These are phyloP conservation scores for Chymomyza caudatula DNA, from an alignment of 2,888 invertebrate genomes.

Conservation along the genomic window DNA sequence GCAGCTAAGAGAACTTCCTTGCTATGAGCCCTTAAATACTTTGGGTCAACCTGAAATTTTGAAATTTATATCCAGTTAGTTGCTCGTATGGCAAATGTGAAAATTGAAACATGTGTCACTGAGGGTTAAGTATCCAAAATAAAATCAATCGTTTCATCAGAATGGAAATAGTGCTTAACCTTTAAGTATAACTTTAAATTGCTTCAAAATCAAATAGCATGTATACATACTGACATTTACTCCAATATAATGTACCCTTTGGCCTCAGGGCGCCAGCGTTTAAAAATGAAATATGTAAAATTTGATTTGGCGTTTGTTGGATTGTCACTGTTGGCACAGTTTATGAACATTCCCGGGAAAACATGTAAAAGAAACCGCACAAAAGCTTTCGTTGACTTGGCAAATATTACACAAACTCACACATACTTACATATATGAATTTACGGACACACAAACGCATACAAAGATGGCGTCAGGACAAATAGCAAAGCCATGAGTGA, in stretches of 20 bases:
- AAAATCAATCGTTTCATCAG: too few relatives aligned
- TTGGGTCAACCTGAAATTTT: too few relatives aligned
- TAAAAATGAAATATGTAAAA: background rate
- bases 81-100: too few relatives aligned
- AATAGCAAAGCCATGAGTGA: background rate
- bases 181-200: too few relatives aligned
- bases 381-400: slow-evolving; percentile 18
- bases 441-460: slow-evolving; percentile 5
- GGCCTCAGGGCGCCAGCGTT: background rate
- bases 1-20: too few relatives aligned
- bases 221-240: background rate
- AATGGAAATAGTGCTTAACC: too few relatives aligned
- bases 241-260: background rate
- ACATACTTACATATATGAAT: background rate
- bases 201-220: background rate
- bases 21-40: too few relatives aligned
- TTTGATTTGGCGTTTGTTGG: background rate
- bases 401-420: background rate
- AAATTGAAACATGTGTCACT: too few relatives aligned
- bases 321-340: slow-evolving; percentile 18
- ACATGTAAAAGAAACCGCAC: slow-evolving; percentile 14
- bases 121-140: too few relatives aligned
- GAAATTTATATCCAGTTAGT: too few relatives aligned
- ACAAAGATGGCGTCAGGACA: background rate
- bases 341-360: slow-evolving; percentile 7